Conservation (phyloP, 2,113 vertebrate species). For the Tinamus guttatus region DNA sequence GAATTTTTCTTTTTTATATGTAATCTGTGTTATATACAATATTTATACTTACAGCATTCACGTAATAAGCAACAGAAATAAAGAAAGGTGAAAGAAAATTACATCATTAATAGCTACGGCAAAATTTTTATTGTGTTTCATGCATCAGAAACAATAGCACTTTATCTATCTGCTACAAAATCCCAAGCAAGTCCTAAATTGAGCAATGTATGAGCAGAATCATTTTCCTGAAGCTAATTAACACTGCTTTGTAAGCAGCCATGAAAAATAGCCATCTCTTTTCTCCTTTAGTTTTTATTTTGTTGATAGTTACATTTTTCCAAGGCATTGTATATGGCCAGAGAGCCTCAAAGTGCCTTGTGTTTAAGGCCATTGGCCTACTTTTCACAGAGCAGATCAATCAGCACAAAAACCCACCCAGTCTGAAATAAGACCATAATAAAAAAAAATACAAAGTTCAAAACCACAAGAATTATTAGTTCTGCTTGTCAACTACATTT, state of each 20-base stretch:
- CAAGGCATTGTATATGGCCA: not conserved
- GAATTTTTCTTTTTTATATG: not conserved
- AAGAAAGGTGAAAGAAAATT: not conserved
- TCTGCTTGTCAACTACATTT: conserved; percentile 46
- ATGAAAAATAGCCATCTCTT: not conserved
- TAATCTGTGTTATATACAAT: not conserved
- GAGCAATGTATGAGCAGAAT: not conserved
- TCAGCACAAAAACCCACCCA: not conserved
- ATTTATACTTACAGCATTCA: not conserved
- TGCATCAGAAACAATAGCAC: not conserved
- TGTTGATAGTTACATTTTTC: not conserved
- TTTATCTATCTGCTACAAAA: not conserved
- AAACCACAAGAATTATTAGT: conserved; percentile 36
- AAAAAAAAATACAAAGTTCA: not conserved
- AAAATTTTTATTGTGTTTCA: not conserved
- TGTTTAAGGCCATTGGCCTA: not conserved
- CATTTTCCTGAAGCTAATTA: not conserved
- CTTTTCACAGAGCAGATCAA: not conserved
- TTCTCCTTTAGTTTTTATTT: not conserved
- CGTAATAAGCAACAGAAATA: not conserved
- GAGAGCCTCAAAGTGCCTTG: not conserved
- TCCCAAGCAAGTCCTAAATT: not conserved
- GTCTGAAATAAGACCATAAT: not conserved
- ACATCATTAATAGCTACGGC: not conserved
- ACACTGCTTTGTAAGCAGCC: not conserved